Percentiles rank a stretch among this genome's conserved stretches.
Conservation (phyloP, 2,888 invertebrate species). For the Polyploca ridens region DNA sequence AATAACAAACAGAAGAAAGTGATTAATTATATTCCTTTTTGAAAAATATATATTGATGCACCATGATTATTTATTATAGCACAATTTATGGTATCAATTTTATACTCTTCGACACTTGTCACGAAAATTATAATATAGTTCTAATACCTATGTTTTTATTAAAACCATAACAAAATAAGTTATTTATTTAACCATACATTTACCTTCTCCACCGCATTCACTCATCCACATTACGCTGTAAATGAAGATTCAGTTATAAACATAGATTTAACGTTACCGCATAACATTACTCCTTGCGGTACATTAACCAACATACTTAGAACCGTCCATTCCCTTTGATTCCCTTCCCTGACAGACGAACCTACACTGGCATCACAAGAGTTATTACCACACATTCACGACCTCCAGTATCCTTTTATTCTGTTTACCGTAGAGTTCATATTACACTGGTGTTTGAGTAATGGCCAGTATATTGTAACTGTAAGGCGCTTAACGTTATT, state of each 20-base stretch:
- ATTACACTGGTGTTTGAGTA: slow-evolving; percentile 46
- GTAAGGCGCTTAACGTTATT: slow-evolving; percentile 48
- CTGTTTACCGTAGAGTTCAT: slow-evolving; percentile 50
- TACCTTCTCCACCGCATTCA: slow-evolving; percentile 26
- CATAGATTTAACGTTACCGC: slow-evolving; percentile 64
- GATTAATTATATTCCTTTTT: no score
- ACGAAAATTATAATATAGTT: no score
- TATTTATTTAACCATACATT: neutral
- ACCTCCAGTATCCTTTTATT: slow-evolving; percentile 48
- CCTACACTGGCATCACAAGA: slow-evolving; percentile 44
- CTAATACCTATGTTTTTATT: no score
- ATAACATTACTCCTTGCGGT: slow-evolving; percentile 69
- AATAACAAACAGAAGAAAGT: no score
- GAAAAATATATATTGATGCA: no score
- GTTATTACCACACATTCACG: slow-evolving; percentile 55
- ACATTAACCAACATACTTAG: slow-evolving; percentile 49
- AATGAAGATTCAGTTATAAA: slow-evolving; percentile 70
- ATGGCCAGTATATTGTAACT: slow-evolving; percentile 54
- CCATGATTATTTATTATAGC: no score
- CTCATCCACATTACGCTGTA: slow-evolving; percentile 45
- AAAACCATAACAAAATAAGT: no score
- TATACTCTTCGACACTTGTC: no score
- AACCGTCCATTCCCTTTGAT: slow-evolving; percentile 41
- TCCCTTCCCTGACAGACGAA: slow-evolving; percentile 40
- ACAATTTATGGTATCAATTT: no score